These are phyloP conservation scores for Rhynchonycteris naso DNA, from an alignment of 2,797 vertebrate species.

Conservation along the genomic window DNA sequence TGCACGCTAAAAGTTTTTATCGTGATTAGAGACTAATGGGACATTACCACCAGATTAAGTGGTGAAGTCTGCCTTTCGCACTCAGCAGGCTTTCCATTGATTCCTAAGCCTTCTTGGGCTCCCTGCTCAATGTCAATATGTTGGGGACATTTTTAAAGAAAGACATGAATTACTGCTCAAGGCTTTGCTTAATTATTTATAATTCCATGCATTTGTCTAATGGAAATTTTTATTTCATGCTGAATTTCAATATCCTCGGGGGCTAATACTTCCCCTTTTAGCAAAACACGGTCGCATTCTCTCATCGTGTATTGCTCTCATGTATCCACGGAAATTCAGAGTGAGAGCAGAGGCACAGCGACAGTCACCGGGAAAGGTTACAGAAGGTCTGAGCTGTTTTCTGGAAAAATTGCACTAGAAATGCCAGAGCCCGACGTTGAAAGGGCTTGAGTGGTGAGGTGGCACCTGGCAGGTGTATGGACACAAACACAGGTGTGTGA, in stretches of 20 bases:
- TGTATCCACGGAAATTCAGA: background rate
- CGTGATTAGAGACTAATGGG: constrained; percentile 60
- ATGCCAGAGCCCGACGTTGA: background rate
- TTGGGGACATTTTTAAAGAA: constrained; percentile 65
- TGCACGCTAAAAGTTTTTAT: constrained; percentile 74
- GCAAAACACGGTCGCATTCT: background rate
- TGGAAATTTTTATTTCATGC: constrained; percentile 50
- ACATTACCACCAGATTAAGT: background rate
- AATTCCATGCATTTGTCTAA: constrained; percentile 47
- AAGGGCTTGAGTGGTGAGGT: background rate
- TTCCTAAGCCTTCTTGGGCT: constrained; percentile 51
- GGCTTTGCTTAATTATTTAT: constrained; percentile 76
- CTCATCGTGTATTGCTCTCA: background rate
- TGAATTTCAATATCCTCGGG: constrained; percentile 21
- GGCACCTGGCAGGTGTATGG: background rate
- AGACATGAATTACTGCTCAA: constrained; percentile 56
- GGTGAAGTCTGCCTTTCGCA: background rate
- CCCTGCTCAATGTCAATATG: constrained; percentile 40
- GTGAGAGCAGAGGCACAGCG: background rate
- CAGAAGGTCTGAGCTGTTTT: background rate
- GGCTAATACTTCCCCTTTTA: background rate
- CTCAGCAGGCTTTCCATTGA: constrained; percentile 73
- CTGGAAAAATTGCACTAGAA: background rate
- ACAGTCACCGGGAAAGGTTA: background rate
- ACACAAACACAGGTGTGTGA: background rate